Base-by-base conservation (phyloP, 2,113 vertebrate genomes). In the Myotis yumanensis region DNA sequence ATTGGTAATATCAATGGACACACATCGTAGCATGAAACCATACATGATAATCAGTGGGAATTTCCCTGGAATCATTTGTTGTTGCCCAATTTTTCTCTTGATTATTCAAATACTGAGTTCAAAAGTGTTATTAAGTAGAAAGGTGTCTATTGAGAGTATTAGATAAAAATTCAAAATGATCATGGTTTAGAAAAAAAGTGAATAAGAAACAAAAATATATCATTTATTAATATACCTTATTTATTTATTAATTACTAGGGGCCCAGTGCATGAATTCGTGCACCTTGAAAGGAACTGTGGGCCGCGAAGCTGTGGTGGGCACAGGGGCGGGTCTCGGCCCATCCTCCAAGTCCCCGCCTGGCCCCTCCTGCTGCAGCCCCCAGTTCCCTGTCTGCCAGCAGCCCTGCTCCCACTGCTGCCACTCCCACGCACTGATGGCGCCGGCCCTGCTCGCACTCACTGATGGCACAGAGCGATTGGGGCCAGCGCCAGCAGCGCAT, bases 141-240 rank as follows among this genome's bases (percentile, higher is more conserved):
- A 86, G 10, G 1, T 51, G 48, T 86, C 52, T 68, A 64, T 25
- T 71, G 57, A 71, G 46, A 86, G 35, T 14, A 52, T 83, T 76
- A 51, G 77, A 57, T 76, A 68, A 91, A 48, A 69, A 59, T 86
- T 82, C 51, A 71, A 81, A 76, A 43, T 64, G 18, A 43, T 79
- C 68, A 32, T 59, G 54, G 28, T 68, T 76, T 68, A 43, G 40
- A 40, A 86, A 40, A 86, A 89, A 51, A 89, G 23, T 52, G 9
- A 94, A 75, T 59, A 81, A 88, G 46, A 94, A 73, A 77, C 22
- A 52, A 57, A 87, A 92, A 72, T 62, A 12, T 30, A 28, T 22
- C 14, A 59, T 40, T 46, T 59, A 73, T 11, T 69, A 81, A 37
- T 51, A 18, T 28, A 57, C 9, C 22, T 62, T 37, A 82, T 48